A percentile compares a stretch with the other conserved stretches of the same genome.
Conservation (phyloP, 2,797 vertebrate genomes). For the Morelia viridis region DNA sequence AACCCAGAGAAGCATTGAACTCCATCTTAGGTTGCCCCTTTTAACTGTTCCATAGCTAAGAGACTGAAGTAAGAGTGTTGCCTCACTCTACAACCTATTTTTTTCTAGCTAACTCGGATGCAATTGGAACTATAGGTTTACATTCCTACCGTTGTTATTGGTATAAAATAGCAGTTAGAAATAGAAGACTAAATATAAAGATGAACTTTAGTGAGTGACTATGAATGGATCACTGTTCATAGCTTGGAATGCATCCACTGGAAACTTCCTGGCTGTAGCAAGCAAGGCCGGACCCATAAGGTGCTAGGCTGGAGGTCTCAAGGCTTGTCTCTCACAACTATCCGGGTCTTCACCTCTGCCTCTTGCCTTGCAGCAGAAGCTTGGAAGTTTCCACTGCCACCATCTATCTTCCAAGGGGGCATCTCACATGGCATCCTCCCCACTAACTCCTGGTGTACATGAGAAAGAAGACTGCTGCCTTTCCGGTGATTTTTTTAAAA, state of each 20-base stretch:
- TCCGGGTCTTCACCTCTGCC: not conserved
- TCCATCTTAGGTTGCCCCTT: not conserved
- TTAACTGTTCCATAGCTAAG: not conserved
- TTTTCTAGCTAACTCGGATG: not conserved
- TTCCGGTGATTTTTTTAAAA: too few relatives aligned
- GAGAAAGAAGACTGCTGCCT: too few relatives aligned
- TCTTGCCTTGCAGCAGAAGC: not conserved
- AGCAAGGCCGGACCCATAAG: not conserved
- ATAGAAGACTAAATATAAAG: not conserved
- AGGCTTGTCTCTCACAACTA: not conserved
- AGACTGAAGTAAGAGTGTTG: not conserved
- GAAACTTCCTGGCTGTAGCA: not conserved
- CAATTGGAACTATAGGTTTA: not conserved
- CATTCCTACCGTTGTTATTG: not conserved
- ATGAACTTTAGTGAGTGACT: not conserved
- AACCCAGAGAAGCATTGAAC: not conserved
- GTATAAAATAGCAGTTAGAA: not conserved
- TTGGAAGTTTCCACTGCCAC: not conserved
- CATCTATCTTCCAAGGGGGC: not conserved
- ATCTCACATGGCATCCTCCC: not conserved
- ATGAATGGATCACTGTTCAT: not conserved
- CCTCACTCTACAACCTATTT: not conserved
- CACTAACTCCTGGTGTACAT: too few relatives aligned
- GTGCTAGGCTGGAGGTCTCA: not conserved
- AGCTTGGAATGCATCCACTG: not conserved